A percentile compares a stretch with the other conserved stretches of the same genome.
Evolutionary conservation across 2,113 vertebrate species (phyloP).

Genomic region (Hirundichthys speculiger): DNA sequence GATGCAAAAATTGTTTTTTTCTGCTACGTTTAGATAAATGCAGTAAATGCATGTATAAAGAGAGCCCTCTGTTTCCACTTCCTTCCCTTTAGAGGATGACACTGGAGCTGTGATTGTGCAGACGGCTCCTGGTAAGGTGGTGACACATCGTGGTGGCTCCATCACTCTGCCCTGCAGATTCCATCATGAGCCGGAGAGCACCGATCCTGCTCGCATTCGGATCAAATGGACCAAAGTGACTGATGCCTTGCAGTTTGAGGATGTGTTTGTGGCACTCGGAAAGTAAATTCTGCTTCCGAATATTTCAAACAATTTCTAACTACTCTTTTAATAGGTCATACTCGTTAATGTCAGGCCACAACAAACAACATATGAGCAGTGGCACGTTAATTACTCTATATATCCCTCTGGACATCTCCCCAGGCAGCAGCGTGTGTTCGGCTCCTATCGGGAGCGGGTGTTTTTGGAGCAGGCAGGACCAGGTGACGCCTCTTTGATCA

Average conservation of each 20-base stretch:
- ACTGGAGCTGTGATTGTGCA: constrained; percentile 92
- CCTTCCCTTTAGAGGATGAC: constrained; percentile 85
- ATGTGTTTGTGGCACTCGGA: constrained; percentile 93
- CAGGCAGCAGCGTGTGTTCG: constrained; percentile 85
- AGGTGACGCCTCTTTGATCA: constrained; percentile 90
- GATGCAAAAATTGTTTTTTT: too few relatives aligned
- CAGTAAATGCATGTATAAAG: too few relatives aligned
- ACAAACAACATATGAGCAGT: too few relatives aligned
- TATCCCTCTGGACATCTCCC: not conserved
- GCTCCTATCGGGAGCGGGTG: constrained; percentile 86
- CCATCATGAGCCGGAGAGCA: constrained; percentile 87
- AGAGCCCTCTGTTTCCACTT: not conserved
- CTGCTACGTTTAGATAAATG: too few relatives aligned
- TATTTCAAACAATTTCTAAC: not conserved
- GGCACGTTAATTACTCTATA: not conserved
- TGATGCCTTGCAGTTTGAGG: constrained; percentile 86
- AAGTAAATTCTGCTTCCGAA: constrained; percentile 50
- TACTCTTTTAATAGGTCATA: not conserved
- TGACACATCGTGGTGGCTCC: constrained; percentile 91
- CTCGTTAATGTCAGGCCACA: not conserved
- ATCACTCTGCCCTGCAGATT: constrained; percentile 94
- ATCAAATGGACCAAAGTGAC: constrained; percentile 97
- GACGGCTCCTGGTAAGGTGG: constrained; percentile 92
- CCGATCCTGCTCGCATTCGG: constrained; percentile 85
- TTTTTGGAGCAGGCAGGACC: constrained; percentile 84